Conservation (phyloP, 2,797 vertebrate genomes). For the Lacerta agilis region DNA sequence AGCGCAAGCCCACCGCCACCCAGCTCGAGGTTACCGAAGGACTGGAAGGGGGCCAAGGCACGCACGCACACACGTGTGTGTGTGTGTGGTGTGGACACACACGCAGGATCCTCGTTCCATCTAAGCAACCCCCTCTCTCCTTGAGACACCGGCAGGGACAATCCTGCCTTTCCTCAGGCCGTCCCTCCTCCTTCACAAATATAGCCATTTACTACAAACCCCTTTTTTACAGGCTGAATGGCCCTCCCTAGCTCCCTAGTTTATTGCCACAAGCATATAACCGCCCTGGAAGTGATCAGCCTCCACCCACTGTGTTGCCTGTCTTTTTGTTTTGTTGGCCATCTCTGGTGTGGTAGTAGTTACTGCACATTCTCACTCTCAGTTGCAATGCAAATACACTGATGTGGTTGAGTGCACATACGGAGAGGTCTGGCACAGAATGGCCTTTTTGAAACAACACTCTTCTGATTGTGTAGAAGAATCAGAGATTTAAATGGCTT, state of each 20-base stretch:
- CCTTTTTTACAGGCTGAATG: neutral
- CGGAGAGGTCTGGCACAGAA: neutral
- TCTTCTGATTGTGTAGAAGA: neutral
- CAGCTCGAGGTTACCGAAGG: conserved; percentile 18
- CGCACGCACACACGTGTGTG: too few species aligned
- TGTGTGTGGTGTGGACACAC: neutral
- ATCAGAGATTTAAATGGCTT: neutral
- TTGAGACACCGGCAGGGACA: neutral
- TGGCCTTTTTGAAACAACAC: neutral
- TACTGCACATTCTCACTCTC: neutral
- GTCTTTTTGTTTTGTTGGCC: neutral
- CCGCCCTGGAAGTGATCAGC: neutral
- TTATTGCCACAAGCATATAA: neutral
- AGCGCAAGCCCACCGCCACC: conserved; percentile 47
- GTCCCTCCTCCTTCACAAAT: neutral
- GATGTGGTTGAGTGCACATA: neutral
- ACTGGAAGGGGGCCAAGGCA: conserved; percentile 25
- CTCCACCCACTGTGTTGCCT: neutral
- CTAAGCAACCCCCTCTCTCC: too few species aligned
- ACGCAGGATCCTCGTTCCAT: neutral
- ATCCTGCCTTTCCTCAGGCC: neutral
- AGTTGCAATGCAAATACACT: neutral
- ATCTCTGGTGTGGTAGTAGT: neutral
- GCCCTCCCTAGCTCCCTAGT: neutral
- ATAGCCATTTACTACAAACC: neutral